These are phyloP conservation scores for Gambusia holbrooki DNA, from an alignment of 2,113 vertebrate genomes.

Conservation along the genomic window DNA sequence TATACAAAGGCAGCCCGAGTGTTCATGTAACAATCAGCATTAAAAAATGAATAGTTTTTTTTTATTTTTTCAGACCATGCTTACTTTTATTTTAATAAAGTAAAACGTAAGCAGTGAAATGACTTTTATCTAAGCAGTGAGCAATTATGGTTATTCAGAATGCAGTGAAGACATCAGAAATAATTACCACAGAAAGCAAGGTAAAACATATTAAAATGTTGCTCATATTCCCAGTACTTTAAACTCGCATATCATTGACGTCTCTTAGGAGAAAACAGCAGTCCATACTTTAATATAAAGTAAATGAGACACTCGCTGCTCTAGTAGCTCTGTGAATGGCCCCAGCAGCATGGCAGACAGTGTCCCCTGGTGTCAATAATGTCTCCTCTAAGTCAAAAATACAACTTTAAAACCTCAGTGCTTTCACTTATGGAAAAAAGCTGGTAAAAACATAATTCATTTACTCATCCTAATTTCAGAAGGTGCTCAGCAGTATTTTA, in stretches of 20 bases:
- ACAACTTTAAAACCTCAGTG: slow-evolving; percentile 32
- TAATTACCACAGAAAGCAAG: not conserved
- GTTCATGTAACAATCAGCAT: not conserved
- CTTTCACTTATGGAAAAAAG: slow-evolving; percentile 29
- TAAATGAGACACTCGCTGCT: slow-evolving; percentile 26
- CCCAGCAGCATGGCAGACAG: slow-evolving; percentile 74
- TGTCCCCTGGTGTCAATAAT: slow-evolving; percentile 79
- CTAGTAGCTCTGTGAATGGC: slow-evolving; percentile 34
- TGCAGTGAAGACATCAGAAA: not conserved
- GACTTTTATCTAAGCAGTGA: not conserved
- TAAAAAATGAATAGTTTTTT: not conserved
- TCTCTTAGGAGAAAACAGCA: not conserved
- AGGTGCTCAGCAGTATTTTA: slow-evolving; percentile 1
- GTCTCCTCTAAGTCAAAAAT: slow-evolving; percentile 53
- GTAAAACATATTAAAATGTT: not conserved
- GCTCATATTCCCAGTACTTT: not conserved
- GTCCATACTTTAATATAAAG: not conserved
- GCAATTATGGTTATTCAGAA: not conserved
- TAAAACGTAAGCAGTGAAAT: not conserved
- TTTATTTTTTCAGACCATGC: not conserved
- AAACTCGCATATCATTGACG: not conserved
- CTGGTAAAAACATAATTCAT: slow-evolving; percentile 1
- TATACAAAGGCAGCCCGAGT: not conserved
- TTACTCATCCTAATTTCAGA: slow-evolving; percentile 22
- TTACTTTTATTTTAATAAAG: not conserved